Evolutionary conservation across 2,888 invertebrate species (phyloP).

Genomic region (Gastracanthus pulcherrimus): DNA sequence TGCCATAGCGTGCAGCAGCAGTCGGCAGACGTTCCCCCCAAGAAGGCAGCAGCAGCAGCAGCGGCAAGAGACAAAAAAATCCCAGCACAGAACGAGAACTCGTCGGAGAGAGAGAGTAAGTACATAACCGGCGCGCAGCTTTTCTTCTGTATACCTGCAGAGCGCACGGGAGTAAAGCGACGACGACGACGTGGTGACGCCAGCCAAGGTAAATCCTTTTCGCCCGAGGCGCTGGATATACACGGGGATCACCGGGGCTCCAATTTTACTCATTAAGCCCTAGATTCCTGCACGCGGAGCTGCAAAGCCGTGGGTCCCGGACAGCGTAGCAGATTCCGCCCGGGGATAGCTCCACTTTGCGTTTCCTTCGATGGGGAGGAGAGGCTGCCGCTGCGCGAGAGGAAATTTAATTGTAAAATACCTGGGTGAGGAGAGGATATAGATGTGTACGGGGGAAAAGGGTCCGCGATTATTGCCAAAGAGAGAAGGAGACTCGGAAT

Average conservation of each 20-base stretch:
- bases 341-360: slow-evolving; percentile 32
- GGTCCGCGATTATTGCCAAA: not conserved
- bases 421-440: not conserved
- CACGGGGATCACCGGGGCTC: slow-evolving; percentile 55
- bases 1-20: slow-evolving; percentile 11
- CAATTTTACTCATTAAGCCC: slow-evolving; percentile 75
- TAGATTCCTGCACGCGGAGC: slow-evolving; percentile 73
- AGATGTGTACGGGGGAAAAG: not conserved
- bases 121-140: not conserved
- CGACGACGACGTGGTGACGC: too few species aligned
- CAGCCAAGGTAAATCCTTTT: too few species aligned
- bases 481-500: too few species aligned
- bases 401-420: slow-evolving; percentile 44
- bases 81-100: not conserved
- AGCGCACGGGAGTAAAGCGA: too few species aligned
- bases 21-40: not conserved
- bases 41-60: too few species aligned
- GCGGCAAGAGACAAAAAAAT: not conserved
- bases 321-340: slow-evolving; percentile 1
- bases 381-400: not conserved
- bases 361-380: not conserved
- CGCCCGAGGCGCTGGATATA: not conserved
- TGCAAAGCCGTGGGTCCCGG: not conserved
- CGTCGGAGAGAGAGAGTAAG: not conserved
- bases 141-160: too few species aligned